These are phyloP conservation scores for Theropithecus gelada DNA, from an alignment of 2,113 vertebrate genomes.

Conservation along the genomic window DNA sequence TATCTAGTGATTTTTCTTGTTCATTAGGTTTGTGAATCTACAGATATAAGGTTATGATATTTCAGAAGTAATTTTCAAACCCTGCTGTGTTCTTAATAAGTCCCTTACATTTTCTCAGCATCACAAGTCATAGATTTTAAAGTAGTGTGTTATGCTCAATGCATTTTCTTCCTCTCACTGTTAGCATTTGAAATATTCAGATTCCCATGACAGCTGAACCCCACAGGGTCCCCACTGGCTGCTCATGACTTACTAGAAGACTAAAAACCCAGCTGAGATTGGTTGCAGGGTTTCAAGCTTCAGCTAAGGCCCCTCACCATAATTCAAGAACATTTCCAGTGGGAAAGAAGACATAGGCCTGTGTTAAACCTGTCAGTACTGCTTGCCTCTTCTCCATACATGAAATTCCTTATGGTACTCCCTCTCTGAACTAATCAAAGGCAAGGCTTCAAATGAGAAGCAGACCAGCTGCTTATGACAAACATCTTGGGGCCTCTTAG, in stretches of 20 bases:
- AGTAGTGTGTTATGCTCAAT: background rate
- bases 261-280: background rate
- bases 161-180: background rate
- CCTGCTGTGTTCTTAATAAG: slow-evolving; percentile 45
- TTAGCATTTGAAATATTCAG: slow-evolving; percentile 27
- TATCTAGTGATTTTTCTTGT: background rate
- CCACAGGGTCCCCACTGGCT: background rate
- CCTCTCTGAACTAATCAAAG: background rate
- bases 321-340: background rate
- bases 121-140: slow-evolving; percentile 35
- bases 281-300: background rate
- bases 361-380: background rate
- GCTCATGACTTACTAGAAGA: background rate
- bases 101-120: background rate
- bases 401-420: background rate
- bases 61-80: slow-evolving; percentile 31
- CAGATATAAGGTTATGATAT: slow-evolving; percentile 7
- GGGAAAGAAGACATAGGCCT: background rate
- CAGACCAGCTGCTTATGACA: background rate
- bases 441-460: background rate
- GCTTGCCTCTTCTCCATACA: fast-evolving
- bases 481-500: background rate
- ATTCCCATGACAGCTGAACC: slow-evolving; percentile 28
- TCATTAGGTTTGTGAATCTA: slow-evolving; percentile 33
- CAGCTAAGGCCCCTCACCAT: background rate